Evolutionary conservation across 2,888 invertebrate species (phyloP), one percentile per base, ranked within the genome.

Genomic region (Pyrocoelia pectoralis): DNA sequence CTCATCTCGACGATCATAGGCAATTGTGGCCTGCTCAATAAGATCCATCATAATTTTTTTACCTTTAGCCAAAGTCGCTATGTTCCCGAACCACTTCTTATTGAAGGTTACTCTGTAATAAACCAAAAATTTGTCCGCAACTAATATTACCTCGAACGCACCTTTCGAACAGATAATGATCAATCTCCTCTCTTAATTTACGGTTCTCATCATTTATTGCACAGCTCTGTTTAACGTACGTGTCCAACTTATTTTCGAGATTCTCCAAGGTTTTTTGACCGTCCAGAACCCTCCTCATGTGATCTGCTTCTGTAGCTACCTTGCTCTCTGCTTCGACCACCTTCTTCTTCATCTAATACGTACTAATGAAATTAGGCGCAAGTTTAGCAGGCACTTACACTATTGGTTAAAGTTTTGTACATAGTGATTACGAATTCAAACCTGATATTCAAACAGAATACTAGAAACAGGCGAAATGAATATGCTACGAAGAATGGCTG

Each of bases 1-100:
- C 76, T 92, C 91, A 78, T 91, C 95, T 63, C 95, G 85, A 80
- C 94, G 94, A 81, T 95, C 95, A 76, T 94, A 97, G 0, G 95
- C 93, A 40, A 90, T 83, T 17, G 94, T 95, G 0, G 95, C 93
- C 72, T 93, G 91, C 72, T 96, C 95, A 65, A 96, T 92, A 60
- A 95, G 82, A 74, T 94, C 94, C 70, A 92, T 87, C 77, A 95
- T 93, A 73, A 91, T 88, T 64, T 90, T 89, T 75, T 95, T 93
- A 1, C 94, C 92, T 33, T 87, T 86, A 76, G 89, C 89, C 52
- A 95, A 84, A 57, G 92, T 88, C 50, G 87, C 87, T 40, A 92
- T 87, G 74, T 94, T 85, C 72, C 89, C 88, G 75, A 90, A 89
- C 89, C 94, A 94, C 65, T 92, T 84, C 2, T 86, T 84, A 79